phyloP scores from a whole-genome alignment of 2,113 vertebrate genomes.

The Nothobranchius kuhntae region DNA sequence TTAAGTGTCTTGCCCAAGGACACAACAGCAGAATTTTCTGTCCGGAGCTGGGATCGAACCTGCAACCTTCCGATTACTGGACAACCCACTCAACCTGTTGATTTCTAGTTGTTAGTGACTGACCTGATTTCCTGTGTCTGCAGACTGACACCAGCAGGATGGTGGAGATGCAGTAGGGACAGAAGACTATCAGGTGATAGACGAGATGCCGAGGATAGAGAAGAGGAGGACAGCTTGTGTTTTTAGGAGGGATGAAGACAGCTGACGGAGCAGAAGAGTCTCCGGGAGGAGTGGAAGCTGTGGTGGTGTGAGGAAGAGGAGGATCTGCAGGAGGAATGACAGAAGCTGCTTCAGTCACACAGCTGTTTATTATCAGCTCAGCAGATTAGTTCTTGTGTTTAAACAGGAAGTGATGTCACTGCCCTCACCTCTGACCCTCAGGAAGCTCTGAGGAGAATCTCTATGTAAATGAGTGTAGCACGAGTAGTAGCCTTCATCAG shows the following conservation, averaged over 20 bases:
- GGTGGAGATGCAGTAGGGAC: neutral
- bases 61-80: too few species aligned
- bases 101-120: too few species aligned
- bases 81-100: too few species aligned
- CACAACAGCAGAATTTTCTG: too few species aligned
- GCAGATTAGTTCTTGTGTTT: too few species aligned
- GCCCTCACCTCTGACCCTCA: slow-evolving; percentile 26
- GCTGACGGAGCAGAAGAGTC: neutral
- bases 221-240: neutral
- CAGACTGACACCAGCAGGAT: neutral
- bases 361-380: too few species aligned
- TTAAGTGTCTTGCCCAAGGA: too few species aligned
- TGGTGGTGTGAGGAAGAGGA: neutral
- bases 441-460: neutral
- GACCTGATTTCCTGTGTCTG: neutral
- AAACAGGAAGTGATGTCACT: neutral
- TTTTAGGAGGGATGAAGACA: neutral
- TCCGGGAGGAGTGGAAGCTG: neutral
- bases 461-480: slow-evolving; percentile 3
- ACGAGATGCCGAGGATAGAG: neutral
- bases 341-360: accelerated
- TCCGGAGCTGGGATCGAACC: too few species aligned
- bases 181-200: slow-evolving; percentile 2
- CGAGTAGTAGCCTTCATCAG: slow-evolving; percentile 12
- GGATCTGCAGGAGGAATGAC: neutral